These are phyloP conservation scores for Nephila pilipes DNA, from an alignment of 1,140 invertebrate species.

Conservation along the genomic window DNA sequence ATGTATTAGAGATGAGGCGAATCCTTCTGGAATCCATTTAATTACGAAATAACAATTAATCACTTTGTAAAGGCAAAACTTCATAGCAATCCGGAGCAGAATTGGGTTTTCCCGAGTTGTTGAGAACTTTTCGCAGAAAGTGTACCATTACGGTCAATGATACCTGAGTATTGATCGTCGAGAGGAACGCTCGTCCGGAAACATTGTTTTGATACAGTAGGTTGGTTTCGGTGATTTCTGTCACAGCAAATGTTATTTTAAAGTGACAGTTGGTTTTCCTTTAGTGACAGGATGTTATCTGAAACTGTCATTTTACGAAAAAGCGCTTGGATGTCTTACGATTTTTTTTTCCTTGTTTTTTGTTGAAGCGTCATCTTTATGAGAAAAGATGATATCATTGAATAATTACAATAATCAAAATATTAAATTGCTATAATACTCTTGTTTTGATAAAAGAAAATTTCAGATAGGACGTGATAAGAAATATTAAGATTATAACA, in stretches of 20 bases:
- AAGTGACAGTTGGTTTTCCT: conserved; percentile 31
- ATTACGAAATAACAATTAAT: background rate
- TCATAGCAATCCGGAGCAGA: background rate
- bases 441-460: no score
- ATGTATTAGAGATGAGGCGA: background rate
- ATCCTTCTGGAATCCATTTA: background rate
- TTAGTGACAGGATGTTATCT: background rate
- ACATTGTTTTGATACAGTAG: background rate
- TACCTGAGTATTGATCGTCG: background rate
- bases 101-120: background rate
- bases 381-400: no score
- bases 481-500: no score
- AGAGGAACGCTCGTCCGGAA: background rate
- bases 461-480: no score
- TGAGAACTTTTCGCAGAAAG: background rate
- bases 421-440: no score
- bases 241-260: background rate
- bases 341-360: background rate
- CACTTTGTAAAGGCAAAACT: background rate
- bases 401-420: no score
- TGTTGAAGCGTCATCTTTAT: no score
- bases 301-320: background rate
- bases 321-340: background rate
- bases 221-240: conserved; percentile 14
- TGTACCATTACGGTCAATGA: background rate